A percentile compares a stretch with the other conserved stretches of the same genome.
These are phyloP conservation scores for Piezodorus guildinii DNA, from an alignment of 1,140 invertebrate genomes.

Conservation along the genomic window DNA sequence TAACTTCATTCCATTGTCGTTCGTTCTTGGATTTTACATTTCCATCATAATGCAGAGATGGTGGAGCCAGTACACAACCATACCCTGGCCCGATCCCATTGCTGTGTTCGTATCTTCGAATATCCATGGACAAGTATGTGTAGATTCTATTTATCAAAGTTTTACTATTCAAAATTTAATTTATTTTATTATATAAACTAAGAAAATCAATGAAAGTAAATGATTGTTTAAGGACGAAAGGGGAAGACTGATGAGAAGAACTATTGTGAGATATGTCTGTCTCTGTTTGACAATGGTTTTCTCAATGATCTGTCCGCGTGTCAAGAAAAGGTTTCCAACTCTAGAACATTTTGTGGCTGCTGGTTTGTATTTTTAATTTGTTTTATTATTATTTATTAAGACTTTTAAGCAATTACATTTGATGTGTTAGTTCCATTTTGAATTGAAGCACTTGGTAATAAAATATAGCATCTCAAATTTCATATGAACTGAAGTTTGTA, in stretches of 20 bases:
- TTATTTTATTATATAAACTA: too few species aligned
- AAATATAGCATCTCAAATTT: too few species aligned
- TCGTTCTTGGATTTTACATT: constrained; percentile 64
- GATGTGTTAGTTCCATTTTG: too few species aligned
- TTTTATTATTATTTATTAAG: too few species aligned
- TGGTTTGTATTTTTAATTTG: constrained; percentile 39
- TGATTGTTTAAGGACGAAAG: constrained; percentile 51
- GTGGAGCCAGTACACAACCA: constrained; percentile 77
- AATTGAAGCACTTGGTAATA: too few species aligned
- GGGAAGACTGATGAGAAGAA: constrained; percentile 75
- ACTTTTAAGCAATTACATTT: too few species aligned
- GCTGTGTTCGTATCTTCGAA: constrained; percentile 74
- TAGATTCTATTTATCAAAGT: background rate
- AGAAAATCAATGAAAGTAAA: too few species aligned
- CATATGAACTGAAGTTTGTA: too few species aligned
- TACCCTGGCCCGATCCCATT: constrained; percentile 70
- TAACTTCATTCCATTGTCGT: constrained; percentile 64
- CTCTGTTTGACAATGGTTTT: constrained; percentile 71
- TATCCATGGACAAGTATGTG: constrained; percentile 46
- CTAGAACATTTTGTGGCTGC: constrained; percentile 76
- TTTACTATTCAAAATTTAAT: too few species aligned
- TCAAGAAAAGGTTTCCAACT: constrained; percentile 86
- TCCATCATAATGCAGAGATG: constrained; percentile 82
- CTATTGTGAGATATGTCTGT: constrained; percentile 73
- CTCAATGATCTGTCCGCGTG: constrained; percentile 70